Evolutionary conservation across 2,888 invertebrate species (phyloP).

Genomic region (Carterocephalus palaemon): DNA sequence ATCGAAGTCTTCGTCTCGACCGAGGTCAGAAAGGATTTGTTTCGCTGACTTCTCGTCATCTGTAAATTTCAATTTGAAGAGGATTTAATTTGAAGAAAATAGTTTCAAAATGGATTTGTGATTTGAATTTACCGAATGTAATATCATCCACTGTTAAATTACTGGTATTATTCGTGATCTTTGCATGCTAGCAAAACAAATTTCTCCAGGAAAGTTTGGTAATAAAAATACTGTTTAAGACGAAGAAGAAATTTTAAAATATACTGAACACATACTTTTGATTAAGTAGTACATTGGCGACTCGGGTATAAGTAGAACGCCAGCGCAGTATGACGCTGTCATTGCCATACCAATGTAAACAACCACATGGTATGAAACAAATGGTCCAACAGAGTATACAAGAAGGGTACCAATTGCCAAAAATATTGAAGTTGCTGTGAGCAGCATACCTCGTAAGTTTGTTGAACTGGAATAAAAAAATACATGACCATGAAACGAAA

Average conservation of each 20-base stretch:
- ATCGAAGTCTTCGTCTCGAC: conserved; percentile 43
- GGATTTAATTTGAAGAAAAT: too few species aligned
- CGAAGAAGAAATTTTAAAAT: neutral
- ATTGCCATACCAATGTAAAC: conserved; percentile 37
- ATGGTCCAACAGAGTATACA: conserved; percentile 40
- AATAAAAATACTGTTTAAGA: neutral
- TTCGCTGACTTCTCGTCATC: conserved; percentile 38
- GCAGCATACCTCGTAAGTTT: conserved; percentile 40
- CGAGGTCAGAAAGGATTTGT: conserved; percentile 37
- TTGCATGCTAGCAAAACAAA: too few species aligned
- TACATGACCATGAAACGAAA: too few species aligned
- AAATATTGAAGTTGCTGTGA: conserved; percentile 40
- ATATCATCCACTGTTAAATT: too few species aligned
- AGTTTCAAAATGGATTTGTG: too few species aligned
- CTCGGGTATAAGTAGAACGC: conserved; percentile 40
- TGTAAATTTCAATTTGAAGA: too few species aligned
- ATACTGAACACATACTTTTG: conserved; percentile 33
- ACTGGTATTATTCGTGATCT: too few species aligned
- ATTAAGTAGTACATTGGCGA: conserved; percentile 42
- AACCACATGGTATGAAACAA: conserved; percentile 32
- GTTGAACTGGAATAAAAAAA: conserved; percentile 19
- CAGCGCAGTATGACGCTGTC: conserved; percentile 28
- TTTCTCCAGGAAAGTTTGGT: too few species aligned
- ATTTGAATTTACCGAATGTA: too few species aligned
- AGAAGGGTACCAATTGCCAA: conserved; percentile 39